Percentiles rank a stretch among this genome's conserved stretches.
Conservation (phyloP, 2,113 vertebrate species). For the Loxodonta africana region DNA sequence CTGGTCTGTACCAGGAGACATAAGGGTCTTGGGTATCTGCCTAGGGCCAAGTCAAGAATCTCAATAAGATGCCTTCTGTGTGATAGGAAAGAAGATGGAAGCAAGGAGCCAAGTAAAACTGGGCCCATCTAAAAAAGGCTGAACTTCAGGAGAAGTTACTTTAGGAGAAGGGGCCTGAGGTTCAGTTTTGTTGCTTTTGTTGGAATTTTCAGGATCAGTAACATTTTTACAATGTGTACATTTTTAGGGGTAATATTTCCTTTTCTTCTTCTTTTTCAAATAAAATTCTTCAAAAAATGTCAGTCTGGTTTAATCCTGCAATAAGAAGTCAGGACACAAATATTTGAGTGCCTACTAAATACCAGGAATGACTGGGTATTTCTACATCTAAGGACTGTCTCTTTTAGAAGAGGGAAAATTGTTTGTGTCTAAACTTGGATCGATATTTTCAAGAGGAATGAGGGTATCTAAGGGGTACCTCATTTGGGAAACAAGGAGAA, state of each 20-base stretch:
- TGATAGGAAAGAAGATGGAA: neutral
- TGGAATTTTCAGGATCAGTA: constrained; percentile 39
- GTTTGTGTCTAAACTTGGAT: neutral
- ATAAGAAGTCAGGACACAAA: neutral
- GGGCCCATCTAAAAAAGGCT: neutral
- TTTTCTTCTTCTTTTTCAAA: constrained; percentile 16
- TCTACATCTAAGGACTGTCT: neutral
- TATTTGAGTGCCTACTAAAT: neutral
- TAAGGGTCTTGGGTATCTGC: neutral
- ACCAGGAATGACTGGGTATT: neutral
- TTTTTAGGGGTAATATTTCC: neutral
- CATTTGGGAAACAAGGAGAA: neutral
- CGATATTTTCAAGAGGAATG: neutral
- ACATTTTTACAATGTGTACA: neutral
- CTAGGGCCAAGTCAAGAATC: neutral
- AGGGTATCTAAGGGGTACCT: neutral
- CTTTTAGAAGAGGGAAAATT: neutral
- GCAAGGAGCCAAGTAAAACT: neutral
- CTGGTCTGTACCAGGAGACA: neutral
- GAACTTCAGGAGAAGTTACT: neutral
- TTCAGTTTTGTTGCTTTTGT: neutral
- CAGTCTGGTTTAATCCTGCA: neutral
- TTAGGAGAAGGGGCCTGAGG: neutral
- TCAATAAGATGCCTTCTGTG: neutral
- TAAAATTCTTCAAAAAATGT: neutral